Conservation (phyloP, 2,113 vertebrate species). For the Himantopus leucocephalus region DNA sequence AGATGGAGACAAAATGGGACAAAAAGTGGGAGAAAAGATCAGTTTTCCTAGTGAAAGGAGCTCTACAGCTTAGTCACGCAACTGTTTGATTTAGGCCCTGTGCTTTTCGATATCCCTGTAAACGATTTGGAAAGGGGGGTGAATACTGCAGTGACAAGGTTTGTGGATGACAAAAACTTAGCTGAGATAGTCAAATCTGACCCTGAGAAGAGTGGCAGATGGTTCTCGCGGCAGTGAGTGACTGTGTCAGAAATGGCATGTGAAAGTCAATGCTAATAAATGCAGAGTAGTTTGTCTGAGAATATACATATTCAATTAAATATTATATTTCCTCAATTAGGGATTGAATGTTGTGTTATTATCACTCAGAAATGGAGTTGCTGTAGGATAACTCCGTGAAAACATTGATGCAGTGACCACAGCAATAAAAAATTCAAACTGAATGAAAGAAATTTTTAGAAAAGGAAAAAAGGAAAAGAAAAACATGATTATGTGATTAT, state of each 20-base stretch:
- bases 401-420: neutral
- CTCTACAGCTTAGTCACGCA: neutral
- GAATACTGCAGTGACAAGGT: neutral
- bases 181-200: neutral
- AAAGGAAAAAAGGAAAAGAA: neutral
- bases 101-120: neutral
- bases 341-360: neutral
- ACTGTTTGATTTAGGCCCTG: neutral
- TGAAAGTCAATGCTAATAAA: neutral
- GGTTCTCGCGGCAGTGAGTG: neutral
- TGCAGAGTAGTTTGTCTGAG: neutral
- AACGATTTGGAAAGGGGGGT: neutral
- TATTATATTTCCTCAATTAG: neutral
- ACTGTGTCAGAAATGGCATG: neutral
- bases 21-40: neutral
- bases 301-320: neutral
- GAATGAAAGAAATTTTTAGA: neutral
- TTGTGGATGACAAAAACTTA: neutral
- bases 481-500: constrained; percentile 35
- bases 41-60: neutral
- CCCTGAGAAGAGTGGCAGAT: neutral
- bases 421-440: neutral
- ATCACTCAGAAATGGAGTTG: neutral
- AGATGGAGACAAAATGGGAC: neutral
- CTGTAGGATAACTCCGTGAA: neutral